Percentiles rank a stretch among this genome's conserved stretches.
Evolutionary conservation across 2,797 vertebrate genomes (phyloP).

Genomic region (Selene dorsalis): DNA sequence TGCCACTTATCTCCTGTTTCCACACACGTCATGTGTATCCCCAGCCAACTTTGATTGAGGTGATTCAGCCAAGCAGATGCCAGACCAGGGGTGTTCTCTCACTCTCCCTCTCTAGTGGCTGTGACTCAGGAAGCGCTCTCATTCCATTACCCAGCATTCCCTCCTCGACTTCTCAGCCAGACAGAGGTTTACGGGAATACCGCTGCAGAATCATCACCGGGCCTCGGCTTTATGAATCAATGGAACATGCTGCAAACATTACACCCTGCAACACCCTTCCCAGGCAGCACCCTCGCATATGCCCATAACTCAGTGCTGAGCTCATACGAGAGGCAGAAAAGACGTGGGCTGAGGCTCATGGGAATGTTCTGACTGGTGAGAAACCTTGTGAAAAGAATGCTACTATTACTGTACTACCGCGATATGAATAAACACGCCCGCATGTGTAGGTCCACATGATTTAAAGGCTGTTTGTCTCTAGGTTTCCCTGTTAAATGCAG

Average conservation of each 20-base stretch:
- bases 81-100: conserved; percentile 67
- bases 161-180: conserved; percentile 63
- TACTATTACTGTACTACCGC: conserved; percentile 35
- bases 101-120: conserved; percentile 64
- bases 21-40: conserved; percentile 52
- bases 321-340: conserved; percentile 66
- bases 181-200: conserved; percentile 83
- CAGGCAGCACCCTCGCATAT: conserved; percentile 70
- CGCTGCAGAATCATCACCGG: conserved; percentile 81
- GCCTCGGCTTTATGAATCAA: conserved; percentile 83
- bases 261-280: conserved; percentile 76
- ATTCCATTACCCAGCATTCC: conserved; percentile 78
- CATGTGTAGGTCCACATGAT: conserved; percentile 9
- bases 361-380: conserved; percentile 62
- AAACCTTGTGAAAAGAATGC: conserved; percentile 50
- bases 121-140: conserved; percentile 74
- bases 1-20: conserved; percentile 60
- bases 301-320: conserved; percentile 82
- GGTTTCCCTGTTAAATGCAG: background rate
- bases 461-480: background rate
- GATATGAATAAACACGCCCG: conserved; percentile 28
- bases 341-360: conserved; percentile 61
- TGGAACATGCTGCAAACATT: conserved; percentile 83
- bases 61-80: conserved; percentile 75
- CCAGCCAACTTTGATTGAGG: conserved; percentile 60